phyloP scores from a whole-genome alignment of 2,888 invertebrate species.

The Dolichopus griseipennis region DNA sequence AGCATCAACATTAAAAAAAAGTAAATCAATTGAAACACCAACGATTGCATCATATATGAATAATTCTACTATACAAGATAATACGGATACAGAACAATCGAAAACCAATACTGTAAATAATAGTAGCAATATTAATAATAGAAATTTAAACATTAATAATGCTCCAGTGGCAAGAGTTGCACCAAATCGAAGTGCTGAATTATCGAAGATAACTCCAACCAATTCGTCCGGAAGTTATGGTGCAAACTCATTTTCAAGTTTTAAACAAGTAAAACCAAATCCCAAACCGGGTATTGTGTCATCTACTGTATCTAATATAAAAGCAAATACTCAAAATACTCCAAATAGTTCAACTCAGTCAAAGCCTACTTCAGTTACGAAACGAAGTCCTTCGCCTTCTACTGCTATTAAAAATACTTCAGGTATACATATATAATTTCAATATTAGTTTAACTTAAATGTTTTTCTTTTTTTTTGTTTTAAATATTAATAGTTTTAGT shows the following conservation, averaged over 20 bases:
- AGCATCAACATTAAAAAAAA: conserved; percentile 59
- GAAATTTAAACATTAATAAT: conserved; percentile 64
- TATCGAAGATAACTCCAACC: conserved; percentile 17
- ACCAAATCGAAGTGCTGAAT: conserved; percentile 37
- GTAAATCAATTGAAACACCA: conserved; percentile 37
- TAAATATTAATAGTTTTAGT: too few species aligned
- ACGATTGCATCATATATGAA: conserved; percentile 47
- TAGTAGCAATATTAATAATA: conserved; percentile 64
- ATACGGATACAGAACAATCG: conserved; percentile 55
- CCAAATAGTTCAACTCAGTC: not conserved
- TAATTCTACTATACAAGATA: conserved; percentile 49
- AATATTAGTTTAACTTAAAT: too few species aligned
- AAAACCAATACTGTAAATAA: conserved; percentile 51
- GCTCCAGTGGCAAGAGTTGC: conserved; percentile 49
- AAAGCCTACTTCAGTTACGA: conserved; percentile 11
- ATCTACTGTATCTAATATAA: conserved; percentile 10
- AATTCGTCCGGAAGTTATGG: conserved; percentile 20
- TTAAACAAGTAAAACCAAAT: conserved; percentile 32
- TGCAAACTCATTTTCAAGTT: conserved; percentile 38
- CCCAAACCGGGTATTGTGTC: conserved; percentile 21
- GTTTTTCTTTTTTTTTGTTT: too few species aligned
- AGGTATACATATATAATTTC: not conserved
- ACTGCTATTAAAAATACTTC: conserved; percentile 14
- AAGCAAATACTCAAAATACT: not conserved
- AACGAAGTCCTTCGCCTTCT: conserved; percentile 25